These are phyloP conservation scores for Gnathonemus longibarbis DNA, from an alignment of 2,113 vertebrate genomes.

Conservation along the genomic window DNA sequence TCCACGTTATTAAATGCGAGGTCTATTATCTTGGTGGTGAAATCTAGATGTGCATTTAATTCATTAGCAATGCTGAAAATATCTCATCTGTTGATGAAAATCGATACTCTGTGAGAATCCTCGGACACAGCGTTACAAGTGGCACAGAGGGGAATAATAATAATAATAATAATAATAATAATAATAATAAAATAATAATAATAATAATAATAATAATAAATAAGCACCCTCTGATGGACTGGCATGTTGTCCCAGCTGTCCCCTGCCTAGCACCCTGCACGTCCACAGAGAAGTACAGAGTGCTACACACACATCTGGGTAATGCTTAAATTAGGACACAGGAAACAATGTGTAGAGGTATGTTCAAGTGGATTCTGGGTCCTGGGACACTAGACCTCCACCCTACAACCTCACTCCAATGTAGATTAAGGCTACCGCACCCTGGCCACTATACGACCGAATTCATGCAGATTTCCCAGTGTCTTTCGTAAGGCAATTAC, in stretches of 20 bases:
- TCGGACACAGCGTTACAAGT: neutral
- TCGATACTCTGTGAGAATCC: neutral
- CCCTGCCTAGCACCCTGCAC: neutral
- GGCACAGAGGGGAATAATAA: neutral
- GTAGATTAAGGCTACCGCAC: neutral
- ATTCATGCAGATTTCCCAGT: neutral
- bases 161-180: neutral
- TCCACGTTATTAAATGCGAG: neutral
- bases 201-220: neutral
- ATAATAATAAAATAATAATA: neutral
- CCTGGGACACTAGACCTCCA: neutral
- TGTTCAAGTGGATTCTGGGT: neutral
- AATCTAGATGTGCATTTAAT: neutral
- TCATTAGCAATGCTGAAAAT: neutral
- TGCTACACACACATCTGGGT: neutral
- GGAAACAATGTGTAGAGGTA: neutral
- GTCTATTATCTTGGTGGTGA: neutral
- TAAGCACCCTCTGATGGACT: neutral
- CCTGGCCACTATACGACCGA: neutral
- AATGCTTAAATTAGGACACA: neutral
- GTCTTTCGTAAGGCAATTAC: neutral
- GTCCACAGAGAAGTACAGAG: neutral
- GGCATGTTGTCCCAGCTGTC: neutral
- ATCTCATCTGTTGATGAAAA: neutral
- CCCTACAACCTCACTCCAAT: neutral